Conservation (phyloP, 2,113 vertebrate species). For the Falcunculus frontatus region DNA sequence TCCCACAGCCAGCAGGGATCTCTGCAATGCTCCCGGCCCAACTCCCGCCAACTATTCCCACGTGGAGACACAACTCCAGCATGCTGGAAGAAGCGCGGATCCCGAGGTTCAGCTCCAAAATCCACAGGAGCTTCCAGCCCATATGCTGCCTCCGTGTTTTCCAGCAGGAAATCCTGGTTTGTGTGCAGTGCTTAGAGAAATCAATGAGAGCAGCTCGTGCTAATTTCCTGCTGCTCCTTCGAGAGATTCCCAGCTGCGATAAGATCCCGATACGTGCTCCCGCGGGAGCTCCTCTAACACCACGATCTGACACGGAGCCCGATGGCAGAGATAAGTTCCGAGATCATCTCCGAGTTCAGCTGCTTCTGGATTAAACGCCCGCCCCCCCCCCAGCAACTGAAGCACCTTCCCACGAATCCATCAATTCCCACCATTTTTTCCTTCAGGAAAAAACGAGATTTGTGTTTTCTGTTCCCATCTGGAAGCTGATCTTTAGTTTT, state of each 20-base stretch:
- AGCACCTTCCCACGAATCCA: not conserved
- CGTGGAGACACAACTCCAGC: rapidly evolving
- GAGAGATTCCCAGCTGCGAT: not conserved
- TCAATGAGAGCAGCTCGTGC: not conserved
- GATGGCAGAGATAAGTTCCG: not conserved
- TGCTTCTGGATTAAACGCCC: not conserved
- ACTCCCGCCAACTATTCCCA: not conserved
- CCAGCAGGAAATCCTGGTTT: not conserved
- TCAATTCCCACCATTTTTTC: not conserved
- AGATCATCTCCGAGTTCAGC: not conserved
- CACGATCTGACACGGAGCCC: not conserved
- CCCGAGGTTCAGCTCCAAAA: not conserved
- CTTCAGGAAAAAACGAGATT: rapidly evolving
- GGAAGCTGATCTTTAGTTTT: not conserved
- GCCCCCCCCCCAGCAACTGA: not conserved
- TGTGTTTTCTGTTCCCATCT: not conserved
- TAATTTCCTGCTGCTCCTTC: constrained; percentile 8
- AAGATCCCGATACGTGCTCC: rapidly evolving
- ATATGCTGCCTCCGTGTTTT: not conserved
- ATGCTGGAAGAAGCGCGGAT: rapidly evolving
- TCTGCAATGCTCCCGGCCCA: not conserved
- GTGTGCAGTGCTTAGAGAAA: not conserved
- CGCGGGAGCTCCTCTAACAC: not conserved
- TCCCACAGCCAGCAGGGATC: not conserved
- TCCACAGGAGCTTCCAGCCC: not conserved